Evolutionary conservation across 30 jellyfish, hydroid and myxozoan genomes (phyloP), one percentile per base, ranked within the genome.

Genomic region (Mastigias papua): DNA sequence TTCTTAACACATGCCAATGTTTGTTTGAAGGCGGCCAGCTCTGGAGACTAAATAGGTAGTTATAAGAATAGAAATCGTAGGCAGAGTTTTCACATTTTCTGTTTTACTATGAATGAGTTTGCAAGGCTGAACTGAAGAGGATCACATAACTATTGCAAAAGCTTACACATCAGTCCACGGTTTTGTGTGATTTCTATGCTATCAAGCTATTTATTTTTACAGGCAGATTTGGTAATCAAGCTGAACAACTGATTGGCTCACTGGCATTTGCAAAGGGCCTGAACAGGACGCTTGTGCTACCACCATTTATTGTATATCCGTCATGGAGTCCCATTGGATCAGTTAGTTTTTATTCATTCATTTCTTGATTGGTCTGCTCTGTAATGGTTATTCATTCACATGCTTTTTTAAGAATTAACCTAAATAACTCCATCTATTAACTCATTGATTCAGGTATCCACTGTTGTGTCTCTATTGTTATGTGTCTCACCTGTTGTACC

Each of bases 181-280:
- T 42, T 42, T 42, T 42, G 13, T 42, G 7, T n/a, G n/a, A n/a
- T n/a, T n/a, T n/a, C n/a, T n/a, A n/a, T n/a, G n/a, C n/a, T n/a
- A n/a, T n/a, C n/a, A 15, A 42, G 17, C 70, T 17, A 4, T 50
- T 48, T 51, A 30, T 34, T 22, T 48, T 34, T 46, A 10, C 86
- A 89, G 99, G 99, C 11, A 65, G 99, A n/a, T 94, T 94, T 84
- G 99, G 99, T 13, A 94, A 94, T 78, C 99, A 94, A 71, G 99
- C 99, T 28, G 99, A 94, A 32, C 97, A 94, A 75, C 82, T 89
- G 8, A 72, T 94, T 79, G 97, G 99, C 16, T 63, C 99, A 27
- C 80, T 94, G 69, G 97, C 97, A 62, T 94, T 94, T 81, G 97
- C 97, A 66, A 89, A 89, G 91, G 95, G 90, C 48, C 70, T 94